Evolutionary conservation across 2,888 invertebrate genomes (phyloP), one percentile per base, ranked within the genome.

Genomic region (Stratiomys singularior): DNA sequence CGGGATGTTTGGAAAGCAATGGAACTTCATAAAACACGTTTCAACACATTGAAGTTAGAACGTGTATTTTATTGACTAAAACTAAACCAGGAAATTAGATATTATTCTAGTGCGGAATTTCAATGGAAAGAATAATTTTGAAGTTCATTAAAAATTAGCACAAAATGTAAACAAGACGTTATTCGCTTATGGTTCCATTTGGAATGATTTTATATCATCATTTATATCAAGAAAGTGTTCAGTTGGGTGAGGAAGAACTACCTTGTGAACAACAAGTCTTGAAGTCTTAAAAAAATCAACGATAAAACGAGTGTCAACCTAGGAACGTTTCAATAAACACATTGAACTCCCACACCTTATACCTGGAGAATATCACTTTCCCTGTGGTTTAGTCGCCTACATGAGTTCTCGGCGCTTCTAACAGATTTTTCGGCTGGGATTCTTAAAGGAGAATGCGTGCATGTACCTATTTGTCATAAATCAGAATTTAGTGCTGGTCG

Each of bases 1-100:
- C 5, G n/a, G 28, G 64, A 27, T 64, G 64, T 64, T 64, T 27
- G 64, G n/a, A 64, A 64, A 64, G 64, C 64, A 64, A 64, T 64
- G 64, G 28, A 64, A 64, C 28, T n/a, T 64, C 64, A 64, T 64
- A 64, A 64, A 64, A 64, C 30, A 27, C 11, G n/a, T 1, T 64
- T n/a, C n/a, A n/a, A 64, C 64, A 64, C 2, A 18, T 25, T 64
- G 64, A 13, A 30, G 13, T 18, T 11, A 11, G 64, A 64, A n/a
- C 28, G 23, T 64, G 64, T 15, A 18, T 64, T 28, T 28, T 27
- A 64, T 64, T 9, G 64, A 28, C 23, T 64, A 5, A 28, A 64
- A 25, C 28, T 28, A 64, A 60, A 30, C 64, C 27, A 30, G 64
- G 64, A 64, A 64, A 64, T 30, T 9, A 15, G 64, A 64, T 28